Evolutionary conservation across 2,113 vertebrate species (phyloP), one percentile per base, ranked within the genome.

Genomic region (Pelobates fuscus): DNA sequence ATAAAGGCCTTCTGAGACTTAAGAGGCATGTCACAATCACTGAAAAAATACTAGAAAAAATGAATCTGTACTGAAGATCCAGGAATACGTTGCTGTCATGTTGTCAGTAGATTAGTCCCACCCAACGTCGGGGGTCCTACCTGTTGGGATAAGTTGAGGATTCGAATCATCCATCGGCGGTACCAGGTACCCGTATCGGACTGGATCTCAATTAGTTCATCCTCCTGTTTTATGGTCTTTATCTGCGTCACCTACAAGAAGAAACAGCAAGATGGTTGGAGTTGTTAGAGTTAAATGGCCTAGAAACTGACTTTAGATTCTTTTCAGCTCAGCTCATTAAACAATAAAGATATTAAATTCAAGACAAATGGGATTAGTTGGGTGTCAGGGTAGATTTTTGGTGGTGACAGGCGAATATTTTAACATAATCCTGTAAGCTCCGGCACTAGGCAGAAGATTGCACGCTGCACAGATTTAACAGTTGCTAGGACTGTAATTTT

Each of bases 221-320:
- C 96, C 85, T 96, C 86, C 82, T 93, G 87, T 85, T 97, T 96
- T 84, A 98, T 95, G 0, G 94, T 97, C 87, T 98, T 98, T 81
- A 99, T 99, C 80, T 95, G 96, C 67, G 96, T 98, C 21, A 99
- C 96, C 96, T 99, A 8, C 4, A 7, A 11, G n/a, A 27, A 54
- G 10, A 60, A 25, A 27, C 14, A 1, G 2, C 5, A 2, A 55
- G n/a, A 55, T 23, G 32, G 5, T 37, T 37, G 12, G 5, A 1
- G 12, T 14, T 49, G 44, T 18, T 49, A 49, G 44, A 20, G 18
- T 1, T 60, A 3, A 15, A 27, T 5, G 23, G 57, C 26, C 18
- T 25, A 2, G 20, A 23, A 24, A 58, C 11, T 26, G 58, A n/a
- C 18, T n/a, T n/a, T n/a, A n/a, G n/a, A n/a, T n/a, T n/a, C n/a